Base-by-base conservation (phyloP, 2,797 vertebrate genomes). In the Pantherophis alleghaniensis region DNA sequence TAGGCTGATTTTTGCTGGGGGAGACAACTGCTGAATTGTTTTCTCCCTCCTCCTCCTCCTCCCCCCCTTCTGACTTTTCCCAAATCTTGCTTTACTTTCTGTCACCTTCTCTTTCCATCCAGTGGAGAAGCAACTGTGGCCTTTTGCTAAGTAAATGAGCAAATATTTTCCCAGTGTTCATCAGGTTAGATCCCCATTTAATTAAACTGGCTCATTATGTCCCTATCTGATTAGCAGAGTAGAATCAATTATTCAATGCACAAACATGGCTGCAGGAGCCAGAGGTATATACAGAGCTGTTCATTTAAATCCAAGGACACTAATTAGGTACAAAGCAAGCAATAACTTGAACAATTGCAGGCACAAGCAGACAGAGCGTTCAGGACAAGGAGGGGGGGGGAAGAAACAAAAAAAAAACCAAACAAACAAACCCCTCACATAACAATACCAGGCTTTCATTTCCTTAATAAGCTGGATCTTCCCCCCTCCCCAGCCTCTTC, bases 191-290 rank as follows among this genome's bases (percentile, higher is more conserved):
- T 99, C 98, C 98, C 99, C 98, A 99, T 99, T 99, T 99, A 99
- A 99, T 99, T 99, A 99, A 99, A 99, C 98, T 98, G 98, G 98
- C 99, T 99, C 99, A 99, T 99, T 99, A 99, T 99, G 99, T 99
- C 98, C 98, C 98, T 98, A 98, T 99, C 98, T 99, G 98, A 99
- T 99, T 99, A 99, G 99, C 98, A 98, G 98, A 98, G 98, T 98
- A 99, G 98, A 99, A 99, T 99, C 99, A 99, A 99, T 99, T 99
- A 99, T 99, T 99, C 99, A 99, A 99, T 99, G 98, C 98, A 98
- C 98, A 99, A 98, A 98, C 98, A 98, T 98, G 98, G 98, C 98
- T 98, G 98, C 98, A 98, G 98, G 98, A 99, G 98, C 98, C 98
- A 97, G 98, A 99, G 98, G 98, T 99, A 98, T 98, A 98, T 98